phyloP scores from a whole-genome alignment of 2,888 invertebrate species.

The Gymnoscelis rufifasciata region DNA sequence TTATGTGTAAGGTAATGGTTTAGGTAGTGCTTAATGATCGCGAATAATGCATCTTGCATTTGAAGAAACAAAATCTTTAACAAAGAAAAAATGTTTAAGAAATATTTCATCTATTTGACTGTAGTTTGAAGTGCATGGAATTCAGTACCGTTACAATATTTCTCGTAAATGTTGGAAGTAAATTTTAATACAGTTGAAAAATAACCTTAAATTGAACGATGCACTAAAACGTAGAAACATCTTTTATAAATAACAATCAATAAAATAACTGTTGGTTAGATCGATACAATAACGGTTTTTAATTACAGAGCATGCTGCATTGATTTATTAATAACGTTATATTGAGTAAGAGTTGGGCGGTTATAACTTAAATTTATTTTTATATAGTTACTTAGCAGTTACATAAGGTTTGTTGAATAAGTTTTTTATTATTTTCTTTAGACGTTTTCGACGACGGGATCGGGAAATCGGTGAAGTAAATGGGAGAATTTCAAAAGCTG shows the following conservation, averaged over 20 bases:
- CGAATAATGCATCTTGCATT: neutral
- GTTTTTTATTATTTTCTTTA: neutral
- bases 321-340: slow-evolving; percentile 12
- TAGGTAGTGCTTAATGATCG: neutral
- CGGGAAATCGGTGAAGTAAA: too few relatives aligned
- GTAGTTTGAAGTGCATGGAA: too few relatives aligned
- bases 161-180: neutral
- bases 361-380: slow-evolving; percentile 4
- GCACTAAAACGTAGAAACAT: slow-evolving; percentile 1
- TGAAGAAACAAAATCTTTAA: neutral
- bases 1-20: neutral
- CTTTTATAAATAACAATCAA: slow-evolving; percentile 6
- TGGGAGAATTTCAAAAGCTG: too few relatives aligned
- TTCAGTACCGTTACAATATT: neutral
- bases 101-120: too few relatives aligned
- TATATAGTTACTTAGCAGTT: neutral
- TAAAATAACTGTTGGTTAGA: slow-evolving; percentile 10
- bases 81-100: too few relatives aligned
- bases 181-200: neutral
- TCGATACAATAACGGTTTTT: slow-evolving; percentile 23
- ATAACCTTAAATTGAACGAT: slow-evolving; percentile 14
- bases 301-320: slow-evolving; percentile 23
- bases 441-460: too few relatives aligned
- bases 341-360: slow-evolving; percentile 15
- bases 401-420: neutral